These are phyloP conservation scores for Podarcis lilfordi DNA, from an alignment of 2,797 vertebrate genomes.

Conservation along the genomic window DNA sequence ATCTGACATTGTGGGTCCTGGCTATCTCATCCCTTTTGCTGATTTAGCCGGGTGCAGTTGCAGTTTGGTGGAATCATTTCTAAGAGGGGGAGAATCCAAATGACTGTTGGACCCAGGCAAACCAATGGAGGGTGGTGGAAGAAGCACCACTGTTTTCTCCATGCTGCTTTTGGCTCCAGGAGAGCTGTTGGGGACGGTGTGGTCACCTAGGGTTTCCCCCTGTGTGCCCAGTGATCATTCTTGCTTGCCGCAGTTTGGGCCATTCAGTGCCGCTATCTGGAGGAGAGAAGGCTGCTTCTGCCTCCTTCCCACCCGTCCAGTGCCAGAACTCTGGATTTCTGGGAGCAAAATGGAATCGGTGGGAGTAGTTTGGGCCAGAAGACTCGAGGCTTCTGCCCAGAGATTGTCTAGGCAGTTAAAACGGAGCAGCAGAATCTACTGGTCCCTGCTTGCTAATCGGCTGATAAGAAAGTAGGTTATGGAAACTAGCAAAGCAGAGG, in stretches of 20 bases:
- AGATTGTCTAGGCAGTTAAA: background rate
- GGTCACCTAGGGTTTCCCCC: too few species aligned
- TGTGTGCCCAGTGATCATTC: too few species aligned
- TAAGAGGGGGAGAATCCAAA: background rate
- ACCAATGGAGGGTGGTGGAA: too few species aligned
- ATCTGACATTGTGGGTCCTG: too few species aligned
- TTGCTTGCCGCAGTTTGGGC: background rate
- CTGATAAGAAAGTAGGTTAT: slow-evolving; percentile 4
- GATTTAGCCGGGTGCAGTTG: background rate
- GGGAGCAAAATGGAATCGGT: background rate
- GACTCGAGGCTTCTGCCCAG: background rate
- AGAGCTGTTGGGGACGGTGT: background rate
- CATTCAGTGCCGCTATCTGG: too few species aligned
- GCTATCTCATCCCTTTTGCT: background rate
- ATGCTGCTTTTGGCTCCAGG: background rate
- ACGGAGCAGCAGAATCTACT: background rate
- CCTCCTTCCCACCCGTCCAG: too few species aligned
- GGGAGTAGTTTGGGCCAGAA: background rate
- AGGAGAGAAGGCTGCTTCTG: background rate
- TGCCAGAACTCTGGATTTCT: background rate
- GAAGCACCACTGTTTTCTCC: too few species aligned
- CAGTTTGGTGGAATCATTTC: background rate
- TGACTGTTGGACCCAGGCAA: background rate
- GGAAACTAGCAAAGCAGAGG: background rate
- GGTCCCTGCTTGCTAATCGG: background rate